Evolutionary conservation across 2,888 invertebrate species (phyloP), one percentile per base, ranked within the genome.

Genomic region (Phengaris arion): DNA sequence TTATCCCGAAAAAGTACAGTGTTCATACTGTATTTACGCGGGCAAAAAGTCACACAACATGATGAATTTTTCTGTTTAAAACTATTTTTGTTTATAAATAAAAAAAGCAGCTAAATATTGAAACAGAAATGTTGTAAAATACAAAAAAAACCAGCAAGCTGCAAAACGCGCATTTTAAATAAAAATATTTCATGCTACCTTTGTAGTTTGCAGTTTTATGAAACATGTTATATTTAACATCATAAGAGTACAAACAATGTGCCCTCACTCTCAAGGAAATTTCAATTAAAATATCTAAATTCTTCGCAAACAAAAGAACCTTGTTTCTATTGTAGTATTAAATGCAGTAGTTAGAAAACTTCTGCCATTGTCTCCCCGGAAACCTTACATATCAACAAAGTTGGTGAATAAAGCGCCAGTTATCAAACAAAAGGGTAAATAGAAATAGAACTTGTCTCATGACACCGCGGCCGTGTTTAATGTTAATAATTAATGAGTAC

Each of bases 341-440:
- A 64, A 64, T 64, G 64, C 46, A 69, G 69, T 69, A 69, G 69
- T 69, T 69, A 69, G 69, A 69, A 69, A 48, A 48, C 69, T 69
- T 48, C 48, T n/a, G 35, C 64, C 69, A 48, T 69, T 69, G 69
- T 69, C 48, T 46, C 10, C 69, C 69, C 8, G 35, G 69, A 69
- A 48, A 48, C 69, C 69, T n/a, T 69, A 69, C 69, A 69, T 69
- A 69, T 69, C 69, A 69, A 69, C 69, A 69, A 69, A 69, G 48
- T 69, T 69, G n/a, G 46, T 48, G 69, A n/a, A 69, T 64, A 64
- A 64, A 64, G 35, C 64, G 64, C 45, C 64, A 64, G 64, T 13
- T 64, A 64, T 64, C 64, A 6, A 64, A 64, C 64, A 64, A 64
- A 64, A 64, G 64, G 64, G 64, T 45, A 64, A 64, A 64, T 35